phyloP scores from a whole-genome alignment of 2,797 vertebrate genomes.

The Propithecus deckenii region DNA sequence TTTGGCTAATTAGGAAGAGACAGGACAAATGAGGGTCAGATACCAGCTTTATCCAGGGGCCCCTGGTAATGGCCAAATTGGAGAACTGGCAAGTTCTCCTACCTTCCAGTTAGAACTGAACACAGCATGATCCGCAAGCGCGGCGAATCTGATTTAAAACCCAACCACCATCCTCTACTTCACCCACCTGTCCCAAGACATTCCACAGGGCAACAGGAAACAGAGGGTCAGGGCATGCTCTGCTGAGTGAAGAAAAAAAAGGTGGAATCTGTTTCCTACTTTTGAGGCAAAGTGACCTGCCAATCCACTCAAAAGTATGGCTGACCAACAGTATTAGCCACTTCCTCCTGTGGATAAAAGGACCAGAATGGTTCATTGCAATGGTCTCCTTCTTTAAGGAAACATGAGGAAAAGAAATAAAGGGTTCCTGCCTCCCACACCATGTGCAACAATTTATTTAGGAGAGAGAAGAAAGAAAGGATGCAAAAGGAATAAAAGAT shows the following conservation, averaged over 20 bases:
- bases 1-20: neutral
- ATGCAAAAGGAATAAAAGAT: neutral
- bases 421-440: neutral
- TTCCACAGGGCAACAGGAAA: neutral
- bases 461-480: neutral
- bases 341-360: neutral
- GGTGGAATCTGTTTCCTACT: neutral
- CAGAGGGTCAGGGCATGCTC: neutral
- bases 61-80: neutral
- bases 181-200: neutral
- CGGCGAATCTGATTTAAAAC: neutral
- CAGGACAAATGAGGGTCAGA: neutral
- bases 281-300: neutral
- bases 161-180: neutral
- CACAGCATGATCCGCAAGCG: neutral
- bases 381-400: neutral
- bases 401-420: neutral
- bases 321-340: neutral
- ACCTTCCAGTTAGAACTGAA: neutral
- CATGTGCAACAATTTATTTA: neutral
- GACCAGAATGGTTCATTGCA: neutral
- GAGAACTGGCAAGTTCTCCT: neutral
- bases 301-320: neutral
- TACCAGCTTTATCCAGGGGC: neutral
- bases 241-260: neutral